Evolutionary conservation across 2,888 invertebrate species (phyloP), one percentile per base, ranked within the genome.

Genomic region (Eulithis prunata): DNA sequence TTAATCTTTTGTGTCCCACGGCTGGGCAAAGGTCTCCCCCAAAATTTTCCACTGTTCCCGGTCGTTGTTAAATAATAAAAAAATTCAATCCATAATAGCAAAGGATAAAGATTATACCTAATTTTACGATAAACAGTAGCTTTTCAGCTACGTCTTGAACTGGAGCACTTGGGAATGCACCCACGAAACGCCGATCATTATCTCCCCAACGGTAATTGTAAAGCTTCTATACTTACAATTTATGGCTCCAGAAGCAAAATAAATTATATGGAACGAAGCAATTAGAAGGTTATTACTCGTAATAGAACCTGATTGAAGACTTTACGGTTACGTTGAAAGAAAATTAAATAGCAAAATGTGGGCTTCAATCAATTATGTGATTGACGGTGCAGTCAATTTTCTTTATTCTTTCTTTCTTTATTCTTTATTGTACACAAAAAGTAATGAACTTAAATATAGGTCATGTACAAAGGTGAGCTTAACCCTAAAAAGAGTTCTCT

Each of bases 231-330:
- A 71, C 73, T 75, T 76, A 57, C 75, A 79, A 83, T 82, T 81
- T 80, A 84, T 80, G 76, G 74, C 77, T 70, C 69, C 53, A 69
- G 56, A 71, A 76, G 75, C 76, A 66, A 79, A 81, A 78, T 78
- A 77, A 76, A 79, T 79, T 72, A 76, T 71, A 66, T 41, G 64
- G 74, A 62, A 71, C 66, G 46, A 72, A 75, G 73, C 78, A 80
- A 84, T 81, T 82, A 82, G 68, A 73, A 70, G 66, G 71, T 77
- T 76, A 76, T 78, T 79, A 78, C 73, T 74, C 71, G 78, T 78
- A 79, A 83, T 79, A 70, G 69, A 78, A 78, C 60, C 74, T 74
- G 71, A 61, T 69, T 72, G 57, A 71, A 75, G 65, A 70, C 70
- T 75, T 74, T 75, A 62, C 66, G 49, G 62, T 65, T 62, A 49